Base-by-base conservation (phyloP, 2,797 vertebrate genomes). In the Yasuhikotakia modesta region DNA sequence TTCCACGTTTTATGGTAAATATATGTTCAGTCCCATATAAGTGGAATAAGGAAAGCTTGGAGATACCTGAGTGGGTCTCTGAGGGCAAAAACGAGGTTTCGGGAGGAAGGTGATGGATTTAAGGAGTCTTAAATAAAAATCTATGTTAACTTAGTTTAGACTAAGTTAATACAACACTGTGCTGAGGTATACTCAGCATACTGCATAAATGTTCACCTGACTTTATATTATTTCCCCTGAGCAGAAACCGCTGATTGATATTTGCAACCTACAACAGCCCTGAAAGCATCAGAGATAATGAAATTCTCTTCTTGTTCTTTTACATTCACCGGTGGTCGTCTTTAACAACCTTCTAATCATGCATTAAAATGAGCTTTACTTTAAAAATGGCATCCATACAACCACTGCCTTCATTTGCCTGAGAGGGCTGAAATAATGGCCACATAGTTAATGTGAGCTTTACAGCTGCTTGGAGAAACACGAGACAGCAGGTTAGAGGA, bases 1-100 rank as follows among this genome's bases (percentile, higher is more conserved):
- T 52, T 61, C 61, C 77, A 48, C 53, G n/a, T 72, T 67, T 87
- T 66, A 79, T 89, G 73, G 83, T 90, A 92, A 92, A 81, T 82
- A 86, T 88, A 81, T 91, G 89, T 85, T 85, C 85, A 91, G 86
- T 87, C 82, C 52, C 73, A 91, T 92, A 83, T 82, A 92, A 91
- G 93, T 87, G 89, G 87, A 61, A 87, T 14, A 89, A 91, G 85
- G 90, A n/a, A 30, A 86, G 81, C 84, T 88, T 80, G 92, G 78
- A 85, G 80, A 84, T 68, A 73, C 65, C 70, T 72, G 2, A 77
- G 5, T 57, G 50, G 50, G 57, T 64, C 57, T 76, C 35, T 2
- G 45, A 76, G 45, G 45, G 46, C 21, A 45, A 46, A 27, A 58
- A 45, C 75, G 82, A 84, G 63, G 22, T 53, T 70, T 70, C 66